These are phyloP conservation scores for Pseudolycoriella hygida DNA, from an alignment of 2,888 invertebrate species.

Conservation along the genomic window DNA sequence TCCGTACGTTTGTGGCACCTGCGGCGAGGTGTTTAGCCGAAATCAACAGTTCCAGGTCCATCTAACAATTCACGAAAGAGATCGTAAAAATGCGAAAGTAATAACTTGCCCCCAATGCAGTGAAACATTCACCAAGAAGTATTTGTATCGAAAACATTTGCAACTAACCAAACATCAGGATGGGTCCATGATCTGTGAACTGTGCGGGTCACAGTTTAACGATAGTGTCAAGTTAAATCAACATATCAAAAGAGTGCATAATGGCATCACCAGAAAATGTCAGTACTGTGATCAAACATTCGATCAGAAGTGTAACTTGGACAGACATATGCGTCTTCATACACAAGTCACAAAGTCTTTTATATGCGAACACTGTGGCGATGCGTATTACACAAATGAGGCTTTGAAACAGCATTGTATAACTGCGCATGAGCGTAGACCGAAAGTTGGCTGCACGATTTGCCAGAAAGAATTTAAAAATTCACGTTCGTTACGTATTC, in stretches of 20 bases:
- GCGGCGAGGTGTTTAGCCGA: conserved; percentile 28
- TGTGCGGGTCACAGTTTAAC: conserved; percentile 26
- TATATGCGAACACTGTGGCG: conserved; percentile 28
- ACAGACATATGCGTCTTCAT: conserved; percentile 27
- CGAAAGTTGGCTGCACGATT: conserved; percentile 26
- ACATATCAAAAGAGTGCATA: conserved; percentile 26
- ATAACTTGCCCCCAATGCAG: conserved; percentile 19
- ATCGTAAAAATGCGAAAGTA: conserved; percentile 17
- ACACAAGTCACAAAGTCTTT: conserved; percentile 28
- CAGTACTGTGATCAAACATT: conserved; percentile 29
- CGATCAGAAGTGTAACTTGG: conserved; percentile 26
- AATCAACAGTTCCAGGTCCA: conserved; percentile 29
- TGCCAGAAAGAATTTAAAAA: conserved; percentile 27
- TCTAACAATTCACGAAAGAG: conserved; percentile 27
- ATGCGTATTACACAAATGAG: conserved; percentile 28
- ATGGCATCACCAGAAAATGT: conserved; percentile 20
- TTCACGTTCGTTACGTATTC: conserved; percentile 25
- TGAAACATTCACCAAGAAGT: conserved; percentile 24
- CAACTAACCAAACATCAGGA: conserved; percentile 28
- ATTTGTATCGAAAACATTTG: conserved; percentile 25
- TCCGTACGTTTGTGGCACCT: conserved; percentile 28
- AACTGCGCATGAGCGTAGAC: conserved; percentile 26
- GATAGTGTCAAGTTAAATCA: conserved; percentile 28
- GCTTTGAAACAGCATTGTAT: conserved; percentile 28
- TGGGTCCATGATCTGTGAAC: conserved; percentile 23